phyloP scores from a whole-genome alignment of 2,113 vertebrate genomes.

The Neogale vison region DNA sequence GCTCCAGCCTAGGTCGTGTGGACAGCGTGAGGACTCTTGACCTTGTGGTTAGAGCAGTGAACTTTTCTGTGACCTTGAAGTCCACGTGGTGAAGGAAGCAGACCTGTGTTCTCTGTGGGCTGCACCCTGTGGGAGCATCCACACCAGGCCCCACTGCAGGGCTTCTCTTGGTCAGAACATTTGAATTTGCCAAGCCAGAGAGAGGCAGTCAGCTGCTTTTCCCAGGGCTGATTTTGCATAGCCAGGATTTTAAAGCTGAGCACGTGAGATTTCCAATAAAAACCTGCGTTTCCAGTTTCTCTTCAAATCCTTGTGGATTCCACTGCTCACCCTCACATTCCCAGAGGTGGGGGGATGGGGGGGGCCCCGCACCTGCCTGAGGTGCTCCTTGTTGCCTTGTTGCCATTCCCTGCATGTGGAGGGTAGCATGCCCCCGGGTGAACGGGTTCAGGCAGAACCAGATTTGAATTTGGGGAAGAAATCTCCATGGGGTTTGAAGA shows the following conservation, averaged over 20 bases:
- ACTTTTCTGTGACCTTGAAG: neutral
- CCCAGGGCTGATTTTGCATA: fast-evolving
- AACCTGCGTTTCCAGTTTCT: neutral
- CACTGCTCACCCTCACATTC: fast-evolving
- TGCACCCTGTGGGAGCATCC: fast-evolving
- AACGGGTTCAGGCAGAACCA: neutral
- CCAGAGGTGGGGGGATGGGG: too few relatives aligned
- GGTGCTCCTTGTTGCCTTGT: too few relatives aligned
- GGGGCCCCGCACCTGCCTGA: neutral
- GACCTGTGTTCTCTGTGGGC: neutral
- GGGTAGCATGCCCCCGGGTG: fast-evolving
- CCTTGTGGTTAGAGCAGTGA: neutral
- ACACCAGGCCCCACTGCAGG: fast-evolving
- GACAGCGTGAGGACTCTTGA: fast-evolving
- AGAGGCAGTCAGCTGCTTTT: neutral
- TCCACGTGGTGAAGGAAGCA: fast-evolving
- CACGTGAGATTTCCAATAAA: neutral
- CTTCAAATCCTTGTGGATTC: neutral
- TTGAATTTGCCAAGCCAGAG: fast-evolving
- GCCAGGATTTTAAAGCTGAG: neutral
- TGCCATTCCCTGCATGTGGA: fast-evolving
- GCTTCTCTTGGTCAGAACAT: neutral
- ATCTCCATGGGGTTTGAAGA: fast-evolving
- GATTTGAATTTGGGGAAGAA: neutral
- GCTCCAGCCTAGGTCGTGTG: fast-evolving